Conservation (phyloP, 2,888 invertebrate genomes). For the Macropis europaea region DNA sequence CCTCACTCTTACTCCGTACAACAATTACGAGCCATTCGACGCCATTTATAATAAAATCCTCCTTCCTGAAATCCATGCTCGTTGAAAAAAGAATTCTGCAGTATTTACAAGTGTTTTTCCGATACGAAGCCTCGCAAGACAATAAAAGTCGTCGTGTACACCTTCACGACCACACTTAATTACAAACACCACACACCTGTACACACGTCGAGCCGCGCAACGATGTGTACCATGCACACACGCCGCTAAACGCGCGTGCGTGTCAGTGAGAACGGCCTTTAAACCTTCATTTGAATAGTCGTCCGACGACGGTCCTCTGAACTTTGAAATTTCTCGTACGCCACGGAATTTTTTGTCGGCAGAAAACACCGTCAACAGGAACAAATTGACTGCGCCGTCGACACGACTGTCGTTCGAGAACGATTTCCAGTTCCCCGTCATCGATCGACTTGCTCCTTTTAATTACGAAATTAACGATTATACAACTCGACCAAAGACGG, state of each 20-base stretch:
- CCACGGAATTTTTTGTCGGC: background rate
- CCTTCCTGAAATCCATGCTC: too few species aligned
- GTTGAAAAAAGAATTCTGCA: too few species aligned
- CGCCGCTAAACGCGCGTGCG: background rate
- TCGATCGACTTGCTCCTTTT: background rate
- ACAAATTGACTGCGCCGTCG: background rate
- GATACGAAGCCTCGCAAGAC: too few species aligned
- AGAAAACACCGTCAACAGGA: background rate
- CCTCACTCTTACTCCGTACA: too few species aligned
- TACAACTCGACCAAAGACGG: too few species aligned
- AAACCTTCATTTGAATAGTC: slow-evolving; percentile 54
- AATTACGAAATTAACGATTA: background rate
- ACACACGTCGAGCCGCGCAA: background rate
- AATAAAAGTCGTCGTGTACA: background rate
- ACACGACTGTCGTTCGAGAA: background rate
- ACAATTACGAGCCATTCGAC: too few species aligned
- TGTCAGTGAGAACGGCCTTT: slow-evolving; percentile 36
- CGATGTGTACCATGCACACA: background rate
- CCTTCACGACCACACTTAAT: background rate
- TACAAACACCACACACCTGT: background rate
- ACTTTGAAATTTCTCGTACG: slow-evolving; percentile 43
- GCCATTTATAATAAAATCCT: too few species aligned
- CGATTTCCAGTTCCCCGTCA: background rate
- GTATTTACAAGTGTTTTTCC: too few species aligned
- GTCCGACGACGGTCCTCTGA: slow-evolving; percentile 15